A percentile compares a stretch with the other conserved stretches of the same genome.
Evolutionary conservation across 1,140 invertebrate genomes (phyloP).

Genomic region (Calosoma granatense): DNA sequence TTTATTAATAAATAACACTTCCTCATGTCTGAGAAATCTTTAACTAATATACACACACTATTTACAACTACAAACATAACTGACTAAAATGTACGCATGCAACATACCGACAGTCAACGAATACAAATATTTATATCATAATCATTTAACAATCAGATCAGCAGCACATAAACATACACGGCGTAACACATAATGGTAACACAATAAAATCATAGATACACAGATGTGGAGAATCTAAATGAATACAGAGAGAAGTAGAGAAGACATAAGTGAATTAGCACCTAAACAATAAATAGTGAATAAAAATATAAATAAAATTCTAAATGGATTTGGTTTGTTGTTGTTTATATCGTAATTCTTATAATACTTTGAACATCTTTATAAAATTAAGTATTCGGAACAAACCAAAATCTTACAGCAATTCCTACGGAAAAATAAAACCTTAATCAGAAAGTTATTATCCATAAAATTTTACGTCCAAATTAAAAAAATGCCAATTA

Average conservation of each 20-base stretch:
- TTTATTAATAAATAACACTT: constrained; percentile 7
- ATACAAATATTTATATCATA: background rate
- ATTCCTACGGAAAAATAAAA: background rate
- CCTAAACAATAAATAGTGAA: background rate
- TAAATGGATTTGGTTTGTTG: background rate
- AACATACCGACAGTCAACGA: background rate
- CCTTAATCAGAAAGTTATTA: background rate
- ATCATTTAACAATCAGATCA: background rate
- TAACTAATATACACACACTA: background rate
- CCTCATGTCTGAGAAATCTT: background rate
- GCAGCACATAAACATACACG: background rate
- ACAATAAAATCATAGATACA: background rate
- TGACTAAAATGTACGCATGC: background rate
- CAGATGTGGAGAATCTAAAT: background rate
- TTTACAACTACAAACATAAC: constrained; percentile 5
- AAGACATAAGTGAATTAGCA: background rate
- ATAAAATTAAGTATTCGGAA: background rate
- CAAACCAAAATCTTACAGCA: background rate
- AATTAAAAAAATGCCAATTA: background rate
- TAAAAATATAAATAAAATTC: background rate
- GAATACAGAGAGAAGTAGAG: background rate
- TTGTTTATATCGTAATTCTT: background rate
- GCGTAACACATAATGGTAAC: background rate
- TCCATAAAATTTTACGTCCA: background rate
- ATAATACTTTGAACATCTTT: background rate